A percentile compares a stretch with the other conserved stretches of the same genome.
Evolutionary conservation across 2,113 vertebrate genomes (phyloP).

Genomic region (Eulemur rufifrons): DNA sequence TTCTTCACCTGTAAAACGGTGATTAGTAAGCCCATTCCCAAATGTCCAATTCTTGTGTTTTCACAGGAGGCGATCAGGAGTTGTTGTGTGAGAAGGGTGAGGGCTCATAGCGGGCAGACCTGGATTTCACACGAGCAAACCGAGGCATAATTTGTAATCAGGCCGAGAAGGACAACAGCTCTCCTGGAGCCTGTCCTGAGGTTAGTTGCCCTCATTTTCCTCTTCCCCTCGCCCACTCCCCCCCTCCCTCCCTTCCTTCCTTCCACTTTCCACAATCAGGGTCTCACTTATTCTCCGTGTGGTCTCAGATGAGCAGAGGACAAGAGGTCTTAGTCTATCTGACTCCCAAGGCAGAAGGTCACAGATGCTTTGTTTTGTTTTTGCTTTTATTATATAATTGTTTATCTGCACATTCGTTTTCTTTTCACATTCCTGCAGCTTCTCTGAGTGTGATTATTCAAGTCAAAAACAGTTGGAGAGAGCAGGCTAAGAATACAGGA

Average conservation of each 20-base stretch:
- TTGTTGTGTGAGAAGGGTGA: background rate
- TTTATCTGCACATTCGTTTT: background rate
- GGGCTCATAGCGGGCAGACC: background rate
- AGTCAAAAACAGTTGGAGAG: background rate
- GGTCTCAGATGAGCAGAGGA: background rate
- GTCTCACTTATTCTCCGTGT: background rate
- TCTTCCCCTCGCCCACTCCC: background rate
- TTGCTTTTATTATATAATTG: background rate
- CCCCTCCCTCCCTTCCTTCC: too few species aligned
- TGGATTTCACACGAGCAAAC: background rate
- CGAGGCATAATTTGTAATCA: background rate
- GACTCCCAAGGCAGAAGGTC: background rate
- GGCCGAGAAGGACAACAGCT: background rate
- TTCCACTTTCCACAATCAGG: accelerated
- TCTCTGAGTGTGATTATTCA: background rate
- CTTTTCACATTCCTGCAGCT: background rate
- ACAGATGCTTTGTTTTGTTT: background rate
- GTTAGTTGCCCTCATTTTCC: background rate
- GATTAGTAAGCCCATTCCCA: background rate
- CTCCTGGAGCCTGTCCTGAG: background rate
- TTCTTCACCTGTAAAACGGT: background rate
- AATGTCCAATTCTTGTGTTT: background rate
- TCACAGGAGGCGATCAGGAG: background rate
- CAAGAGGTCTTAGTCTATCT: accelerated
- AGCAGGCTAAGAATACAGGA: background rate